These are phyloP conservation scores for Grallaria varia DNA, from an alignment of 2,113 vertebrate genomes.

Conservation along the genomic window DNA sequence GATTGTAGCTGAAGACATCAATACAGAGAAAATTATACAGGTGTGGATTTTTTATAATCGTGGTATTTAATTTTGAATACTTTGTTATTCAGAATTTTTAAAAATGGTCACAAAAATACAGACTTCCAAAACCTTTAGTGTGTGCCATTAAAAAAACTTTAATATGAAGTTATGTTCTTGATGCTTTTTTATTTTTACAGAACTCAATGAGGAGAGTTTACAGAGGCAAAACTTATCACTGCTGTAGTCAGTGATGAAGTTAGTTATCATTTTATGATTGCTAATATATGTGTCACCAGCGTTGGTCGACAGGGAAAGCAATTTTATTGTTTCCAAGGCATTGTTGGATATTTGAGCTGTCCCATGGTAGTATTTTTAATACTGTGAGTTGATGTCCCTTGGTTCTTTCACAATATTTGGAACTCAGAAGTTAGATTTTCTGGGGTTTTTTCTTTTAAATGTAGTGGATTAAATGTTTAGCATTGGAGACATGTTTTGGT, in stretches of 20 bases:
- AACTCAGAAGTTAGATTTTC: background rate
- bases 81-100: background rate
- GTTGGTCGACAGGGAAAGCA: background rate
- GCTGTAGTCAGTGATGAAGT: background rate
- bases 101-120: accelerated
- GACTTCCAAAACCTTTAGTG: background rate
- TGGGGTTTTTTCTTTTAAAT: background rate
- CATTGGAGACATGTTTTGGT: background rate
- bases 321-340: background rate
- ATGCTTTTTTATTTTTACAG: background rate
- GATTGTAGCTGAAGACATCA: background rate
- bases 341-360: background rate
- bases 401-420: background rate
- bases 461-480: background rate
- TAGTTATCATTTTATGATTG: background rate
- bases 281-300: background rate
- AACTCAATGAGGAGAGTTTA: background rate
- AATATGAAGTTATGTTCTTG: background rate
- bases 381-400: background rate
- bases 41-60: background rate
- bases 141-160: background rate
- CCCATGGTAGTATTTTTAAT: background rate
- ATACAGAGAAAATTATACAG: background rate
- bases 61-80: background rate
- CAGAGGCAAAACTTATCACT: background rate